Percentiles rank a stretch among this genome's conserved stretches.
These are phyloP conservation scores for Neolamprologus sp. DNA, from an alignment of 2,113 vertebrate genomes.

Conservation along the genomic window DNA sequence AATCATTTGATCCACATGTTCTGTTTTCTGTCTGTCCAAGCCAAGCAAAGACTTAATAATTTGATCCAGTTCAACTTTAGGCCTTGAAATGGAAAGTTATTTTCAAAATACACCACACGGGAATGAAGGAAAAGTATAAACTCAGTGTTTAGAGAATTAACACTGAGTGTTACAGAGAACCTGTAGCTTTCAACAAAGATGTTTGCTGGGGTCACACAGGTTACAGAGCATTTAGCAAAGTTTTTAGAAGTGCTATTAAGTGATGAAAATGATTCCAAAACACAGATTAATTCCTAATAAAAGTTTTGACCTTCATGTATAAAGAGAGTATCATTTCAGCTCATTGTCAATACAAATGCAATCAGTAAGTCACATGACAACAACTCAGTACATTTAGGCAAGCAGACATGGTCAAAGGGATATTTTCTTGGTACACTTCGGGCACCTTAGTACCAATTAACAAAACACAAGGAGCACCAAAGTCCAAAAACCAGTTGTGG, in stretches of 20 bases:
- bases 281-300: background rate
- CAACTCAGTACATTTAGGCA: background rate
- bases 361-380: background rate
- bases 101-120: background rate
- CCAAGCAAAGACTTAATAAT: background rate
- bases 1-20: background rate
- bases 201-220: background rate
- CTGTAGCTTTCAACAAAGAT: background rate
- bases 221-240: too few species aligned
- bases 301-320: background rate
- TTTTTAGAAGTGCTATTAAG: background rate
- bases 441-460: background rate
- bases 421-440: background rate
- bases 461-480: background rate
- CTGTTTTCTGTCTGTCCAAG: background rate
- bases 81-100: background rate
- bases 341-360: background rate
- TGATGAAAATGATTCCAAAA: background rate
- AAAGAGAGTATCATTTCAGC: background rate
- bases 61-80: background rate
- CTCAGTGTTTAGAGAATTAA: background rate
- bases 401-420: background rate
- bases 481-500: background rate
- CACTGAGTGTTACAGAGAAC: background rate
- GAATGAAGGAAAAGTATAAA: background rate